These are phyloP conservation scores for Podarcis raffonei DNA, from an alignment of 2,113 vertebrate species.

Conservation along the genomic window DNA sequence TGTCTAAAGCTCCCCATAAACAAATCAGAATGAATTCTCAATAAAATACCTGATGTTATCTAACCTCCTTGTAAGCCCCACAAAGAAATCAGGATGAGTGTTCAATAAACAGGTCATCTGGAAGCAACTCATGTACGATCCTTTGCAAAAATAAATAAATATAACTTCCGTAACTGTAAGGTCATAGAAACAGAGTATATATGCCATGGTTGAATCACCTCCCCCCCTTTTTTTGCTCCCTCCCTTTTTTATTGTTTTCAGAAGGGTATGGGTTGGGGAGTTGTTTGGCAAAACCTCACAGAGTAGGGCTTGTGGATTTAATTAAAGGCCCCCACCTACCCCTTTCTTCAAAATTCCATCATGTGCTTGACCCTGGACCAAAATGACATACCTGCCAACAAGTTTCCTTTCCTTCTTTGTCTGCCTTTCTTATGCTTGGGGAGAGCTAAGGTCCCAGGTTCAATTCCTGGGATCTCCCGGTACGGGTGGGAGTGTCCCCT, in stretches of 20 bases:
- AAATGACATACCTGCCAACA: not conserved
- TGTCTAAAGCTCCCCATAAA: no score
- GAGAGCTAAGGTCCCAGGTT: not conserved
- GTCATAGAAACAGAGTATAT: not conserved
- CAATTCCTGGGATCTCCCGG: no score
- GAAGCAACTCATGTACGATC: no score
- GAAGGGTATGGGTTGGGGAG: not conserved
- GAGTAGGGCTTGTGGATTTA: not conserved
- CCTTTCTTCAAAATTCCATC: not conserved
- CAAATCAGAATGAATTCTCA: no score
- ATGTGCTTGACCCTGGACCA: not conserved
- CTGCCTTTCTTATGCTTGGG: not conserved
- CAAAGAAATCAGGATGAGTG: no score
- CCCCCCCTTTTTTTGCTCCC: no score
- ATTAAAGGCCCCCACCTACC: not conserved
- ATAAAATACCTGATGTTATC: no score
- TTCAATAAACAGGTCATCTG: no score
- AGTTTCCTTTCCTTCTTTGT: not conserved
- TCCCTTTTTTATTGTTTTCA: not conserved
- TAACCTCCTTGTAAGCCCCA: no score
- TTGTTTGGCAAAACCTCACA: not conserved
- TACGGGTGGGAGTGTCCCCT: no score
- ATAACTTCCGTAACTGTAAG: not conserved
- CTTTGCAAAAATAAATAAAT: no score
- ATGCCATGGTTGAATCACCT: not conserved